Evolutionary conservation across 2,888 invertebrate species (phyloP).

Genomic region (Lithosia quadra): DNA sequence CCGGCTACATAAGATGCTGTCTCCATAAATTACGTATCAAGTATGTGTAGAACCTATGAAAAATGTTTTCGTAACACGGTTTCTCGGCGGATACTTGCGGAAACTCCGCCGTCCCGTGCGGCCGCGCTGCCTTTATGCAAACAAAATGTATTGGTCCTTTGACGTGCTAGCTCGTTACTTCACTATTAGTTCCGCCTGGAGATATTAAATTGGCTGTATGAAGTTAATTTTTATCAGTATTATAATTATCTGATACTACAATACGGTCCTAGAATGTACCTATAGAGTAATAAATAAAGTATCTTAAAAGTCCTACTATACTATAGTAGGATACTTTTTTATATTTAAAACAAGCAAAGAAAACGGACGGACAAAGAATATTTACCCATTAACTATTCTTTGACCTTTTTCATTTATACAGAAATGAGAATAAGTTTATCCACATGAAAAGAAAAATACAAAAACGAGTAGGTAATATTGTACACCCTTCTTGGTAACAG

Average conservation of each 20-base stretch:
- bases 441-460: neutral
- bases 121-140: conserved; percentile 61
- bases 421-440: neutral
- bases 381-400: too few species aligned
- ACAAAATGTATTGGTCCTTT: conserved; percentile 72
- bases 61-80: conserved; percentile 76
- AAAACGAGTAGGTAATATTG: neutral
- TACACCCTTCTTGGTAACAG: conserved; percentile 20
- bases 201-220: conserved; percentile 55
- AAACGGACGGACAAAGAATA: too few species aligned
- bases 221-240: conserved; percentile 24
- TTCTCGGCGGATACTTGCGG: conserved; percentile 63
- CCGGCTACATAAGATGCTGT: conserved; percentile 73
- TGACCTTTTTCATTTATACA: conserved; percentile 1
- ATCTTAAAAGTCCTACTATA: too few species aligned
- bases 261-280: too few species aligned
- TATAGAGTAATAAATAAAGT: too few species aligned
- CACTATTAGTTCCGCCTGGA: conserved; percentile 62
- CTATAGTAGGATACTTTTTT: too few species aligned
- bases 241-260: neutral
- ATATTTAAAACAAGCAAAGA: too few species aligned
- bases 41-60: conserved; percentile 82
- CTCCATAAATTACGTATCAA: conserved; percentile 85
- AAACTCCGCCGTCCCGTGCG: conserved; percentile 58
- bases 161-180: conserved; percentile 68